These are phyloP conservation scores for Saccopteryx leptura DNA, from an alignment of 2,113 vertebrate species.

Conservation along the genomic window DNA sequence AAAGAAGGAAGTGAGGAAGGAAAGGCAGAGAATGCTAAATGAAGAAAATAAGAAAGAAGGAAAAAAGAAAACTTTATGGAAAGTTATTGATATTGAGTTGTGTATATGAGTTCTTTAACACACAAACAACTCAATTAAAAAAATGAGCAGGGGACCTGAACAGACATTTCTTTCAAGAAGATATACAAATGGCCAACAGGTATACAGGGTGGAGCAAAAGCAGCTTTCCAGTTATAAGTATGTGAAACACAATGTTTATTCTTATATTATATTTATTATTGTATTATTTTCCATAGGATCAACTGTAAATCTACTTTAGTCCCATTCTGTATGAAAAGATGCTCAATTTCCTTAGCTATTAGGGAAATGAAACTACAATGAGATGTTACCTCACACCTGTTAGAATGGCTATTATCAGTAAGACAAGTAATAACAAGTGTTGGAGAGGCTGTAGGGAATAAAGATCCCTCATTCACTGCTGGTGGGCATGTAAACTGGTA, in stretches of 20 bases:
- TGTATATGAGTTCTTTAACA: neutral
- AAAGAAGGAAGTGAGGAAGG: neutral
- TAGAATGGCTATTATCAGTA: neutral
- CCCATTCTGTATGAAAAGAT: neutral
- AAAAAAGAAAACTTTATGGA: neutral
- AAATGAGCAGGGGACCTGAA: neutral
- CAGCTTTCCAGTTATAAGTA: neutral
- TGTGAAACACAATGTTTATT: neutral
- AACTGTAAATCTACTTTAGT: neutral
- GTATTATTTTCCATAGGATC: too few species aligned
- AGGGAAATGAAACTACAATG: neutral
- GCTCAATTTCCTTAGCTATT: neutral
- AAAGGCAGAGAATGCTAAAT: neutral
- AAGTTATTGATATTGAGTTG: neutral
- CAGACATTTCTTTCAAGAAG: neutral
- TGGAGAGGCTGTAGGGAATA: neutral
- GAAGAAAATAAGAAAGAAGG: neutral
- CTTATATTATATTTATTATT: too few species aligned
- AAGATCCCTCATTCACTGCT: neutral
- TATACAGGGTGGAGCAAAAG: neutral
- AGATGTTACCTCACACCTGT: neutral
- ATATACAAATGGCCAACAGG: neutral
- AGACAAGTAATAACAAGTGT: neutral
- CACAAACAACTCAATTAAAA: neutral
- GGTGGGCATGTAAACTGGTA: neutral